phyloP scores from a whole-genome alignment of 2,797 vertebrate genomes.

The Australoheros facetus region DNA sequence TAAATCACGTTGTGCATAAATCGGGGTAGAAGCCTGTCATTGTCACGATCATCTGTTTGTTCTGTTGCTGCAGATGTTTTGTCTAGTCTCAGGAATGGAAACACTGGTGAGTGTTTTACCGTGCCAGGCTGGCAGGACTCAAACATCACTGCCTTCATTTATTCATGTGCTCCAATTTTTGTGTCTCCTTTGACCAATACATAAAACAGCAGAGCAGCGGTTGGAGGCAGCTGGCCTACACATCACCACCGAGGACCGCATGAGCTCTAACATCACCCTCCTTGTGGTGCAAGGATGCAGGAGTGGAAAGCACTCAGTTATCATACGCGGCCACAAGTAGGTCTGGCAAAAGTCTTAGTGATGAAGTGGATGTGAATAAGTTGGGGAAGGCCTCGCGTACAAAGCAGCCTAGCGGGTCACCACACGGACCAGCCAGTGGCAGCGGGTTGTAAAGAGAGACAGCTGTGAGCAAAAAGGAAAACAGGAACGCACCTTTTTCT shows the following conservation, averaged over 20 bases:
- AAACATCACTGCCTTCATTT: not conserved
- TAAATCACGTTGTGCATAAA: not conserved
- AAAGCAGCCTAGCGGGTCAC: constrained; percentile 44
- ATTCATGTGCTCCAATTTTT: constrained; percentile 6
- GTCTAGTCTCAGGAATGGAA: not conserved
- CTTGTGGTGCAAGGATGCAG: constrained; percentile 43
- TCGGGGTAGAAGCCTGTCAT: not conserved
- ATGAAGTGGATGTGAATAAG: constrained; percentile 54
- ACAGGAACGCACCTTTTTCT: constrained; percentile 41
- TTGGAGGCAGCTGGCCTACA: constrained; percentile 39
- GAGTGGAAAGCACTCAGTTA: constrained; percentile 48
- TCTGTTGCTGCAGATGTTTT: not conserved
- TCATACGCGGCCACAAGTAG: constrained; percentile 51
- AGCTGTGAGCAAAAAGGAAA: constrained; percentile 43
- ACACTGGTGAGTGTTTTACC: not conserved
- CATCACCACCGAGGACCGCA: constrained; percentile 33
- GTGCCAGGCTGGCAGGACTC: not conserved
- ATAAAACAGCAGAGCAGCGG: constrained; percentile 36
- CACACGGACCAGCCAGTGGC: constrained; percentile 47
- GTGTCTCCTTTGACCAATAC: constrained; percentile 24
- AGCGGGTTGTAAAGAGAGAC: constrained; percentile 49
- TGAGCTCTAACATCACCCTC: constrained; percentile 40
- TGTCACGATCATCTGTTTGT: not conserved
- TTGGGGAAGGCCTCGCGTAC: constrained; percentile 23
- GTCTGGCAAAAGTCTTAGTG: constrained; percentile 51